Percentiles rank a stretch among this genome's conserved stretches.
phyloP scores from a whole-genome alignment of 2,888 invertebrate species.

The Chrysotoxum bicinctum region DNA sequence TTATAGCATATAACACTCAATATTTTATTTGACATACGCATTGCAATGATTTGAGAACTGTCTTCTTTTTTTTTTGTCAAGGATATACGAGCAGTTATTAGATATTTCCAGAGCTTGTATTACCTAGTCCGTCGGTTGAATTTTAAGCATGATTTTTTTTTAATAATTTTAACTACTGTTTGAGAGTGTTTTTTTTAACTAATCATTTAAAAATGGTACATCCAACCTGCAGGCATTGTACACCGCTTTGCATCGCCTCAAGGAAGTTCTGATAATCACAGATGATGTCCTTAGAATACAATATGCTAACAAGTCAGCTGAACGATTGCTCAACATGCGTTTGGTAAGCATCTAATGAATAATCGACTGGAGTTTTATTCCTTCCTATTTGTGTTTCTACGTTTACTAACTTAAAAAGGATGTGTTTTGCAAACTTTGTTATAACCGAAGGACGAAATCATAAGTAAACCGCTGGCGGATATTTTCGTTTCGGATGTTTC shows the following conservation, averaged over 20 bases:
- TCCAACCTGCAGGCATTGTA: slow-evolving; percentile 85
- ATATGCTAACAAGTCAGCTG: slow-evolving; percentile 94
- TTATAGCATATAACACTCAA: no score
- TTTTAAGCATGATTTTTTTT: slow-evolving; percentile 22
- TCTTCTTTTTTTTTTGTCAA: no score
- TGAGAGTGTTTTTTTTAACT: slow-evolving; percentile 54
- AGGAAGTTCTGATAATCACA: slow-evolving; percentile 93
- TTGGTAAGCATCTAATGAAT: slow-evolving; percentile 82
- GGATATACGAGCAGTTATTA: no score
- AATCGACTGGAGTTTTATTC: slow-evolving; percentile 47
- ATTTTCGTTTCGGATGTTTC: slow-evolving; percentile 81
- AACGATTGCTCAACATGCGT: slow-evolving; percentile 89
- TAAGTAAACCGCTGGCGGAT: slow-evolving; percentile 81
- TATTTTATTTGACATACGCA: no score
- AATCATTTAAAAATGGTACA: slow-evolving; percentile 50
- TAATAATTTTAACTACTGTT: slow-evolving; percentile 33
- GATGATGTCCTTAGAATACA: slow-evolving; percentile 92
- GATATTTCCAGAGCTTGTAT: no score
- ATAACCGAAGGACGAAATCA: slow-evolving; percentile 80
- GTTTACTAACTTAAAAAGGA: slow-evolving; percentile 68
- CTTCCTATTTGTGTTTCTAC: slow-evolving; percentile 55
- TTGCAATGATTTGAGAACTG: no score
- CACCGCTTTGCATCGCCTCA: slow-evolving; percentile 92
- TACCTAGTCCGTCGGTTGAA: background rate
- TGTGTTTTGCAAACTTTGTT: slow-evolving; percentile 60